A percentile compares a stretch with the other conserved stretches of the same genome.
phyloP scores from a whole-genome alignment of 1,140 invertebrate species.

The Chironomus tepperi region DNA sequence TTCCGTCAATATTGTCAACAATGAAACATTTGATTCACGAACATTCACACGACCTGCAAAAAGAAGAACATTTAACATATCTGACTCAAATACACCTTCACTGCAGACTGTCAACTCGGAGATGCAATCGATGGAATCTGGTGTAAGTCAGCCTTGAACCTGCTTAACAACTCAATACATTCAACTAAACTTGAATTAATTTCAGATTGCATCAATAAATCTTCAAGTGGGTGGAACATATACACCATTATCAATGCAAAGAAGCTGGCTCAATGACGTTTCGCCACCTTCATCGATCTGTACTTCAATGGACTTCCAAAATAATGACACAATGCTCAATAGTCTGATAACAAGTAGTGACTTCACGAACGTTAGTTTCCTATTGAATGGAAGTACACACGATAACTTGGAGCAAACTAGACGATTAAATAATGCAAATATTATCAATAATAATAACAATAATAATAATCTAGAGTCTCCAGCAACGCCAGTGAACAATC shows the following conservation, averaged over 20 bases:
- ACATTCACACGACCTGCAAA: neutral
- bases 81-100: neutral
- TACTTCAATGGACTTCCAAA: conserved; percentile 28
- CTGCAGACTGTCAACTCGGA: neutral
- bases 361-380: conserved; percentile 37
- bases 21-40: neutral
- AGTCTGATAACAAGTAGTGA: conserved; percentile 39
- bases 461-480: conserved; percentile 29
- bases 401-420: neutral
- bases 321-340: conserved; percentile 33
- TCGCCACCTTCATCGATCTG: conserved; percentile 37
- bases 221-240: neutral
- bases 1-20: neutral
- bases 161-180: neutral
- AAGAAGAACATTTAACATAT: neutral
- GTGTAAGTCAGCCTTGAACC: neutral
- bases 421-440: neutral
- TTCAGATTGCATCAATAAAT: conserved; percentile 18
- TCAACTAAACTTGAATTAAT: neutral
- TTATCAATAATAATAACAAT: conserved; percentile 15
- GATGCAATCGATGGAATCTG: neutral
- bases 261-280: conserved; percentile 37
- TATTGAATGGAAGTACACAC: conserved; percentile 23
- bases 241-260: conserved; percentile 31
- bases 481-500: conserved; percentile 24